Percentiles rank a stretch among this genome's conserved stretches.
Conservation (phyloP, 2,113 vertebrate genomes). For the Clarias macrocephalus region DNA sequence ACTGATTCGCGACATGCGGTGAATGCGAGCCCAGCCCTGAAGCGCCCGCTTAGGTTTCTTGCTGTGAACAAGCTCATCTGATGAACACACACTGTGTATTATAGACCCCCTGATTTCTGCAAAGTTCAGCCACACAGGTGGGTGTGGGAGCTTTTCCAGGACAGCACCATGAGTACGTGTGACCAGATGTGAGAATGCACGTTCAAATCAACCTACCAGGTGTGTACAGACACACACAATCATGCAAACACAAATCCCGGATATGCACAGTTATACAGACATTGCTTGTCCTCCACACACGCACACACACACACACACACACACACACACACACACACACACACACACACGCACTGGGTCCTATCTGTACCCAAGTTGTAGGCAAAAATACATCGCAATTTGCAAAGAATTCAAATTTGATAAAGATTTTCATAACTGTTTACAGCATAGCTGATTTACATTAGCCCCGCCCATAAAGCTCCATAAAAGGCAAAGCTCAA, state of each 20-base stretch:
- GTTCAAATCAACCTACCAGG: background rate
- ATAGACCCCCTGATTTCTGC: slow-evolving; percentile 43
- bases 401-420: background rate
- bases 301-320: too few relatives aligned
- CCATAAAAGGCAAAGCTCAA: background rate
- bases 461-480: background rate
- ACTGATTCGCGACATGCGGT: slow-evolving; percentile 24
- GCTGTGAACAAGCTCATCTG: slow-evolving; percentile 52
- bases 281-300: background rate
- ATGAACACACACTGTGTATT: slow-evolving; percentile 41
- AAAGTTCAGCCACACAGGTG: slow-evolving; percentile 43
- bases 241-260: background rate
- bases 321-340: too few relatives aligned
- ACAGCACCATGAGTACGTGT: slow-evolving; percentile 13
- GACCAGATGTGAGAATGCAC: background rate
- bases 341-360: too few relatives aligned
- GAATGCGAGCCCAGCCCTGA: slow-evolving; percentile 27
- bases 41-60: slow-evolving; percentile 35
- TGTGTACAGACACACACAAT: background rate
- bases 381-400: background rate
- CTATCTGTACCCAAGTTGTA: too few relatives aligned
- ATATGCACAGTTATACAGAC: background rate
- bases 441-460: background rate
- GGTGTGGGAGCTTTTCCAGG: slow-evolving; percentile 34
- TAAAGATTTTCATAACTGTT: background rate